Evolutionary conservation across 2,797 vertebrate genomes (phyloP), one percentile per base, ranked within the genome.

Genomic region (Orientallactaga sibirica): DNA sequence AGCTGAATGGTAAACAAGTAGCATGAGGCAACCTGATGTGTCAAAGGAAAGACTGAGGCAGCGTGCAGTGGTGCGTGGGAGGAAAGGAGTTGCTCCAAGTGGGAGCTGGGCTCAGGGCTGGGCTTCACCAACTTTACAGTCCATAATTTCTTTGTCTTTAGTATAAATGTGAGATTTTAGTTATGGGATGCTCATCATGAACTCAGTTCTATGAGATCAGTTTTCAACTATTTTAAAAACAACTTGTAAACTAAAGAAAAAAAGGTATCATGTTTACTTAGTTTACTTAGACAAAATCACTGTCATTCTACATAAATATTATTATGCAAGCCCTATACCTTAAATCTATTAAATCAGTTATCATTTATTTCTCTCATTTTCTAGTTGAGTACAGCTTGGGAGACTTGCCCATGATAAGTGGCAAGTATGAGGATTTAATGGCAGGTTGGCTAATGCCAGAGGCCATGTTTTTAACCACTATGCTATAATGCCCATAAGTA

Each of bases 211-310:
- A 74, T 8, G 5, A 25, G 25, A 5, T 52, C 55, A 78, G 6
- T 79, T 92, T 80, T 84, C 64, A 91, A 86, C n/a, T 85, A 82
- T 22, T 80, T 88, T 66, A 87, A 90, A 88, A 78, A 62, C 43
- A 93, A 87, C 16, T 76, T 92, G 85, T 48, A 58, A 58, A 58
- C 55, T 70, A 61, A 68, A 81, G 48, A 66, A 73, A 91, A 79
- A 61, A 43, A 90, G 20, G 61, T 64, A 29, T 29, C 27, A 68
- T 33, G 25, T 58, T 87, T 92, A 75, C 41, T 91, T 80, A 77
- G 41, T 55, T n/a, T n/a, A n/a, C n/a, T n/a, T n/a, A 37, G 33
- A 89, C 29, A 90, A 91, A 84, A 86, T 85, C 37, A 83, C 7
- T 25, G 14, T 73, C 37, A 52, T 67, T 93, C 79, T 77, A 80